These are phyloP conservation scores for Eueides isabella DNA, from an alignment of 1,140 invertebrate genomes.

Conservation along the genomic window DNA sequence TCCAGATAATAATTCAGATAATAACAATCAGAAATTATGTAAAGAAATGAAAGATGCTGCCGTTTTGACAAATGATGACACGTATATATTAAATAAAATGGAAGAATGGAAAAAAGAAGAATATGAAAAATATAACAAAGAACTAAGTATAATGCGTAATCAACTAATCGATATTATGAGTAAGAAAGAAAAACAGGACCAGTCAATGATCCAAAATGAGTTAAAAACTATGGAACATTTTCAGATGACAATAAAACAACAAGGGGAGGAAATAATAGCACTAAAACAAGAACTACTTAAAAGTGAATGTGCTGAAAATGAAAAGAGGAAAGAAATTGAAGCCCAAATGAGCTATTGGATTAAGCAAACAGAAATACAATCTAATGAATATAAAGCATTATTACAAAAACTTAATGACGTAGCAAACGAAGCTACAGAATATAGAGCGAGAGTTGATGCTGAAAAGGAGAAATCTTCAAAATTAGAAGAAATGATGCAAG, in stretches of 20 bases:
- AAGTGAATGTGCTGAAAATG: constrained; percentile 44
- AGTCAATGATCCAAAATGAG: constrained; percentile 49
- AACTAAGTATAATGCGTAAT: constrained; percentile 68
- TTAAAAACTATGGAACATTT: constrained; percentile 66
- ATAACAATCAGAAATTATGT: constrained; percentile 1
- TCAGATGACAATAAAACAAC: constrained; percentile 67
- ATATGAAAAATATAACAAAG: constrained; percentile 73
- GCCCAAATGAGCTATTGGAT: constrained; percentile 61
- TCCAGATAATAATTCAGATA: constrained; percentile 2
- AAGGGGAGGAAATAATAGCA: constrained; percentile 62
- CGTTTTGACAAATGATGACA: constrained; percentile 64
- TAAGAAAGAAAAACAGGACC: constrained; percentile 60
- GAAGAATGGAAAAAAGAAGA: constrained; percentile 76
- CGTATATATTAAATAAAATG: constrained; percentile 64
- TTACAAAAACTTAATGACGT: constrained; percentile 67
- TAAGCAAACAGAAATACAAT: constrained; percentile 61
- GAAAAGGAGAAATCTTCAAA: constrained; percentile 57
- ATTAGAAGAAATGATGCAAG: constrained; percentile 57
- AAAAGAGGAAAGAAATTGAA: constrained; percentile 61
- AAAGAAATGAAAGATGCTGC: constrained; percentile 63
- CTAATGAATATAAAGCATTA: constrained; percentile 64
- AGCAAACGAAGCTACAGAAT: constrained; percentile 60
- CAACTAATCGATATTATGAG: constrained; percentile 68
- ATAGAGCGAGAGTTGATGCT: constrained; percentile 57
- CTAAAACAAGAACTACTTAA: constrained; percentile 64